These are phyloP conservation scores for Taurulus bubalis DNA, from an alignment of 2,113 vertebrate genomes.

Conservation along the genomic window DNA sequence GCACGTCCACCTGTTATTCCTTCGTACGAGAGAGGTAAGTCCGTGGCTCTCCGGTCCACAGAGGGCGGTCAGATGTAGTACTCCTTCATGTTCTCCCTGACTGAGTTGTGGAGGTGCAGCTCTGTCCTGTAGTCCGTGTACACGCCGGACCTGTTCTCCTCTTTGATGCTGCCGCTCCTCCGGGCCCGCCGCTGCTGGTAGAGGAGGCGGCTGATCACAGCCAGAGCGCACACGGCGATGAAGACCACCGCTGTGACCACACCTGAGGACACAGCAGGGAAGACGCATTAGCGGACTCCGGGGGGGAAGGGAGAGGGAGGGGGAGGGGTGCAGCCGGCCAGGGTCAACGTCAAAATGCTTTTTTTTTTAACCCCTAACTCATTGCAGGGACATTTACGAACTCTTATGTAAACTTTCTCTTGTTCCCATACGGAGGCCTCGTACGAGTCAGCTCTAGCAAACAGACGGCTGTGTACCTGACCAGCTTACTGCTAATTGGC, in stretches of 20 bases:
- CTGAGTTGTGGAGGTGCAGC: slow-evolving; percentile 91
- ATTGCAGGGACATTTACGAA: no score
- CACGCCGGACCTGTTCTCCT: slow-evolving; percentile 86
- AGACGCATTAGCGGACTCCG: not conserved
- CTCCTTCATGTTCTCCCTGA: slow-evolving; percentile 94
- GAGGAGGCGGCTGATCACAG: slow-evolving; percentile 90
- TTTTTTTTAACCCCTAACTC: no score
- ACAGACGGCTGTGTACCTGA: no score
- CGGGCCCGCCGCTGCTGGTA: slow-evolving; percentile 92
- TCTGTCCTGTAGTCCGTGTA: slow-evolving; percentile 92
- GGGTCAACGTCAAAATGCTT: no score
- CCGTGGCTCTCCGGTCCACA: slow-evolving; percentile 28
- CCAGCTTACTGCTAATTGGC: no score
- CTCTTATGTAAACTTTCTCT: no score
- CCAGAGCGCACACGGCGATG: slow-evolving; percentile 90
- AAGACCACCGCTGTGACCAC: slow-evolving; percentile 94
- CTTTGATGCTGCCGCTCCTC: slow-evolving; percentile 85
- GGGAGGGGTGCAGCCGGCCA: no score
- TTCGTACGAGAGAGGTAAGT: slow-evolving; percentile 52
- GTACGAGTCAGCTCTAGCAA: no score
- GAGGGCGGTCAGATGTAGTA: slow-evolving; percentile 93
- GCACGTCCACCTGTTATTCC: slow-evolving; percentile 46
- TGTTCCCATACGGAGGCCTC: no score
- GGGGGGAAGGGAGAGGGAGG: no score
- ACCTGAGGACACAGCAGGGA: slow-evolving; percentile 78